A percentile compares a stretch with the other conserved stretches of the same genome.
Conservation (phyloP, 2,888 invertebrate genomes). For the Helleia helle region DNA sequence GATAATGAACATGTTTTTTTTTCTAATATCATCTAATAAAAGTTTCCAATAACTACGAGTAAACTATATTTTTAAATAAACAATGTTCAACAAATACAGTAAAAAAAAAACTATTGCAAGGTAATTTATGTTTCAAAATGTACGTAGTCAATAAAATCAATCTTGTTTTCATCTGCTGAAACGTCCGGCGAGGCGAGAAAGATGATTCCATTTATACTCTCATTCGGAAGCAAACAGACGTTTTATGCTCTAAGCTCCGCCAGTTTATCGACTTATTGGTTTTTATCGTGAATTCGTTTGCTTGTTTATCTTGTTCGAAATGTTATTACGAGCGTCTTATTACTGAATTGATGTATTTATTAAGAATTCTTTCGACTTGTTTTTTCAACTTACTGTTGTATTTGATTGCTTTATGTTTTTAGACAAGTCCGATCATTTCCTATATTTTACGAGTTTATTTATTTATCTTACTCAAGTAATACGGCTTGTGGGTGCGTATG, state of each 20-base stretch:
- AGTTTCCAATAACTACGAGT: too few species aligned
- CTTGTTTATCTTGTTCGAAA: slow-evolving; percentile 44
- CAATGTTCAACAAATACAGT: slow-evolving; percentile 6
- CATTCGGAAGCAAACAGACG: slow-evolving; percentile 37
- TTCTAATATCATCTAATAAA: too few species aligned
- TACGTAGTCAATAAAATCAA: slow-evolving; percentile 33
- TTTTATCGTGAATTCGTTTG: slow-evolving; percentile 47
- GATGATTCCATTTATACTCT: slow-evolving; percentile 39
- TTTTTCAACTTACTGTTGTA: slow-evolving; percentile 11
- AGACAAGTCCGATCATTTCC: too few species aligned
- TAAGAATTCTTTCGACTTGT: slow-evolving; percentile 24
- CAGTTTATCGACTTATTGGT: slow-evolving; percentile 49
- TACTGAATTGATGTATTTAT: slow-evolving; percentile 37
- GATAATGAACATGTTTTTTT: too few species aligned
- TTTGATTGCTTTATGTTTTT: background rate
- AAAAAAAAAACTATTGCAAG: too few species aligned
- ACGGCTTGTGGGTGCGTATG: too few species aligned
- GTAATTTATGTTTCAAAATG: slow-evolving; percentile 9
- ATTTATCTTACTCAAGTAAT: too few species aligned
- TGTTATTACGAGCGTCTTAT: slow-evolving; percentile 40
- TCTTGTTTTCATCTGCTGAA: slow-evolving; percentile 31
- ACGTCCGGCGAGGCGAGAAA: slow-evolving; percentile 30
- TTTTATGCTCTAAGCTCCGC: slow-evolving; percentile 34
- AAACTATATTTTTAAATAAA: too few species aligned
- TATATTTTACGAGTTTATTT: too few species aligned